Percentiles rank a stretch among this genome's conserved stretches.
Conservation (phyloP, 2,888 invertebrate species). For the Acanthosoma haemorrhoidale region DNA sequence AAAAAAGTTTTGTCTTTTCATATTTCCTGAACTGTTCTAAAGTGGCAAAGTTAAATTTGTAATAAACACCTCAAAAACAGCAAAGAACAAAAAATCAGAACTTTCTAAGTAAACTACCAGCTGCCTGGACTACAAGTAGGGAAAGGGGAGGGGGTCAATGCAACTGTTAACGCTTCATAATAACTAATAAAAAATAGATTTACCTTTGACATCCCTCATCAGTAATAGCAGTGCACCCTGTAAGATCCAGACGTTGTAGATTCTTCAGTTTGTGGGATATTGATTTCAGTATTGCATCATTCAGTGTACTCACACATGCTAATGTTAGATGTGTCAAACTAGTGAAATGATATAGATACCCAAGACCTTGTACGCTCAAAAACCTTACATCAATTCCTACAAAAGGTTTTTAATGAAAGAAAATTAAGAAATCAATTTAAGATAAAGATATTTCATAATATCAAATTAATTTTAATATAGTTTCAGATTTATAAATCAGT, state of each 20-base stretch:
- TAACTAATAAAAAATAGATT: not conserved
- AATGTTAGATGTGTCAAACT: conserved; percentile 27
- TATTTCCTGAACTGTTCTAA: too few species aligned
- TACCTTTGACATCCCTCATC: conserved; percentile 33
- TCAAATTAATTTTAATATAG: too few species aligned
- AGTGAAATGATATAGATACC: conserved; percentile 19
- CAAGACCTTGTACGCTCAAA: conserved; percentile 25
- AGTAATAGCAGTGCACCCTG: conserved; percentile 26
- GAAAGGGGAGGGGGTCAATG: too few species aligned
- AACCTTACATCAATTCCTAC: conserved; percentile 29
- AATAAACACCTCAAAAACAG: too few species aligned
- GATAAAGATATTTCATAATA: too few species aligned
- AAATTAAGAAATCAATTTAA: not conserved
- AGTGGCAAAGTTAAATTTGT: too few species aligned
- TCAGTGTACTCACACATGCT: conserved; percentile 28
- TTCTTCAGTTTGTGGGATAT: conserved; percentile 31
- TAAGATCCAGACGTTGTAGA: conserved; percentile 30
- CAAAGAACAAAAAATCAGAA: too few species aligned
- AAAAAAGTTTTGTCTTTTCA: too few species aligned
- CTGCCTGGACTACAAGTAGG: too few species aligned
- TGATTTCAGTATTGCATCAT: conserved; percentile 28
- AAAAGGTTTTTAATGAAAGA: not conserved
- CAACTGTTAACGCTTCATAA: too few species aligned
- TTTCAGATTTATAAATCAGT: too few species aligned
- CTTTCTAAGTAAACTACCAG: too few species aligned